phyloP scores from a whole-genome alignment of 2,797 vertebrate species.

The Leuciscus waleckii region DNA sequence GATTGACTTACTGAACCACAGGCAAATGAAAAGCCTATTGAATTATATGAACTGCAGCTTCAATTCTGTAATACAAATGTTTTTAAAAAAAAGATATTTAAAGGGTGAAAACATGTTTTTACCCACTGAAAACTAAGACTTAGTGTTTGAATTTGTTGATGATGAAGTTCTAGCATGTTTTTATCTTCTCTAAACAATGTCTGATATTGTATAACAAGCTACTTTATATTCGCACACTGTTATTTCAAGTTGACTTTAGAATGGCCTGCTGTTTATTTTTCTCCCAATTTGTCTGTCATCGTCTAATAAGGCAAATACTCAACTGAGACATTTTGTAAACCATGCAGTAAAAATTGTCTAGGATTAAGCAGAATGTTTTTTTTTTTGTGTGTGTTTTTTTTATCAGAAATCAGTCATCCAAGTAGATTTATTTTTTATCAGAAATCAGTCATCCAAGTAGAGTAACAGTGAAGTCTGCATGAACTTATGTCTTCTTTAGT shows the following conservation, averaged over 20 bases:
- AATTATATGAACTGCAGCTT: neutral
- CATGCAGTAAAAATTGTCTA: neutral
- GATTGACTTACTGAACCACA: neutral
- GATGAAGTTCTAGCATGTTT: constrained; percentile 9
- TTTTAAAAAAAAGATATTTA: too few species aligned
- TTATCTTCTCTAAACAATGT: constrained; percentile 3
- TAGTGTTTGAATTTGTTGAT: neutral
- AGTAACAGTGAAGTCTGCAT: neutral
- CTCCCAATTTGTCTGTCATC: constrained; percentile 52
- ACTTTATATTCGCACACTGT: constrained; percentile 23
- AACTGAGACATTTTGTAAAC: constrained; percentile 43
- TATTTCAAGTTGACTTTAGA: constrained; percentile 44
- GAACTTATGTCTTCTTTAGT: neutral
- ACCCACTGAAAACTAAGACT: neutral
- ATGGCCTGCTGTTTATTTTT: constrained; percentile 25
- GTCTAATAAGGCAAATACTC: constrained; percentile 46
- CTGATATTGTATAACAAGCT: neutral
- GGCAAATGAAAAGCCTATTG: neutral
- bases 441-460: constrained; percentile 32
- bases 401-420: constrained; percentile 33
- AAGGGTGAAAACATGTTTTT: neutral
- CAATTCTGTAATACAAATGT: neutral
- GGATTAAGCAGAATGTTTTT: constrained; percentile 1
- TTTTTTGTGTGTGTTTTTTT: neutral
- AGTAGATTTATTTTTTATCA: neutral